Base-by-base conservation (phyloP, 2,113 vertebrate genomes). In the Xenopus borealis region DNA sequence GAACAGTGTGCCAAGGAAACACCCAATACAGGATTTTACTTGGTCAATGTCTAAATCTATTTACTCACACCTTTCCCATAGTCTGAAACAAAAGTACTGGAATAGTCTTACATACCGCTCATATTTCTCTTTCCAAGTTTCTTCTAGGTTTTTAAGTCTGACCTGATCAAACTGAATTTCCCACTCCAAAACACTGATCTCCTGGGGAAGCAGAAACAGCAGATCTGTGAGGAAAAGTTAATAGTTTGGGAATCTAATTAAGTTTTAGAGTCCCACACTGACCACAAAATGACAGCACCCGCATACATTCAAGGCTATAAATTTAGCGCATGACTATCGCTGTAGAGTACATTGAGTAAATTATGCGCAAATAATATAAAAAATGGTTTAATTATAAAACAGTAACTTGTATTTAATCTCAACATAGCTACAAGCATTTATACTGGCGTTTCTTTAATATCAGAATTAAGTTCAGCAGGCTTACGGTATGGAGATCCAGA, bases 181-280 rank as follows among this genome's bases (percentile, higher is more conserved):
- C 96, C 96, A 98, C 40, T 95, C 95, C 80, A 97, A 79, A 52
- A 89, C 84, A 85, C 92, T 98, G 77, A 98, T 93, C 85, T 98
- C 94, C 96, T 98, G 82, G 16, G 66, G 75, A 80, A 77, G 85
- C 79, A 83, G 61, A n/a, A 79, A 69, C 53, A 46, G 63, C 9
- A 16, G 33, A 40, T 23, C 10, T 23, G 59, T 62, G 23, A 27
- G 23, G 23, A 30, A 30, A 62, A 12, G 8, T 4, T 40, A 40
- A 40, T 40, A 4, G 33, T 40, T 40, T 40, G 50, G 50, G 12
- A 4, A 4, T 14, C 12, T 12, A 27, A 27, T 27, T 1, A 27
- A 27, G 23, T 27, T 53, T 6, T 52, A 16, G 10, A 14, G 12
- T 53, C 12, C 12, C 12, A 53, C 4, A 3, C 9, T 2, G 9